phyloP scores from a whole-genome alignment of 2,888 invertebrate species.

The Ctena decussata region DNA sequence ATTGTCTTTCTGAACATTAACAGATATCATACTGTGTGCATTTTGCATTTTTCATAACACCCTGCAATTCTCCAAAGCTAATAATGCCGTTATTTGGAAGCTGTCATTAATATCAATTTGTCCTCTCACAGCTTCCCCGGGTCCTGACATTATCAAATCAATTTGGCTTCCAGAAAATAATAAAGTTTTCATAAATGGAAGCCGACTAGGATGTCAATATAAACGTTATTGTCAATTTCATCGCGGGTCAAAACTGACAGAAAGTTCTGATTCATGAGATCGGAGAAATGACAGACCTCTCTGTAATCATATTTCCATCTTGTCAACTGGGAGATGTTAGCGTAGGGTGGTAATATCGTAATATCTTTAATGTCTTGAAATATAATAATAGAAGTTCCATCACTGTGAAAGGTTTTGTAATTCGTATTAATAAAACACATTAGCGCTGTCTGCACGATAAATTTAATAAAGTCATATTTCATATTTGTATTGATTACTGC shows the following conservation, averaged over 20 bases:
- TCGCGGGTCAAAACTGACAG: constrained; percentile 48
- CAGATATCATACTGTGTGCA: constrained; percentile 54
- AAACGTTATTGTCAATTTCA: constrained; percentile 70
- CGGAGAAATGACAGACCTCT: constrained; percentile 48
- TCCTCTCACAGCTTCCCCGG: constrained; percentile 41
- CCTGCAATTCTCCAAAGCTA: constrained; percentile 14
- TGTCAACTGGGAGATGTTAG: constrained; percentile 12
- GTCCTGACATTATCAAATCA: constrained; percentile 66
- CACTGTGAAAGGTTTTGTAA: constrained; percentile 68
- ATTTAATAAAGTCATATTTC: constrained; percentile 67
- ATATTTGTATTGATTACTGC: constrained; percentile 44
- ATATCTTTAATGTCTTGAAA: constrained; percentile 56
- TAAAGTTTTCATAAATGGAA: constrained; percentile 69
- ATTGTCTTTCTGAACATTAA: constrained; percentile 42
- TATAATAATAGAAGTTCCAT: constrained; percentile 54
- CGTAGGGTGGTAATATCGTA: constrained; percentile 2
- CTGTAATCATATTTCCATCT: constrained; percentile 49
- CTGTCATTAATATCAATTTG: constrained; percentile 69
- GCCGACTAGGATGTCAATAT: constrained; percentile 60
- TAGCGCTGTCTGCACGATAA: constrained; percentile 55
- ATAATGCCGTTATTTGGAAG: constrained; percentile 40
- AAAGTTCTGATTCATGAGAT: constrained; percentile 41
- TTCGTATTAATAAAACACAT: constrained; percentile 69
- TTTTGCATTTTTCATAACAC: constrained; percentile 44
- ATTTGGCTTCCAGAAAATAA: constrained; percentile 67